Evolutionary conservation across 2,113 vertebrate genomes (phyloP).

Genomic region (Vulpes lagopus): DNA sequence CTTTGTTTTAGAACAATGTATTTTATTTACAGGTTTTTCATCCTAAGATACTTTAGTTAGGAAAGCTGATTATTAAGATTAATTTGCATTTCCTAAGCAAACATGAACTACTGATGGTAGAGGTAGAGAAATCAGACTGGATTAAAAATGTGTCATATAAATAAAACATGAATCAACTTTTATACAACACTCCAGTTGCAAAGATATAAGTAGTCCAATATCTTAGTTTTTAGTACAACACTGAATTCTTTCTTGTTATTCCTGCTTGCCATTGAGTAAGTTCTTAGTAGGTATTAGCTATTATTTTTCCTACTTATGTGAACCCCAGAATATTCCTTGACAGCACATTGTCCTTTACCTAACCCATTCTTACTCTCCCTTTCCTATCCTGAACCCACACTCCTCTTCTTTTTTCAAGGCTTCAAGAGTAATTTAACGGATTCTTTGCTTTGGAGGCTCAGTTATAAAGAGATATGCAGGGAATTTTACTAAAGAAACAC

Average conservation of each 20-base stretch:
- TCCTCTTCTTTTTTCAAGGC: neutral
- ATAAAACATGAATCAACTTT: neutral
- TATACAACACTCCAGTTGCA: neutral
- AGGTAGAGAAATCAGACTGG: neutral
- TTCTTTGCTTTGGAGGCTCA: neutral
- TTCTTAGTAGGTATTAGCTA: neutral
- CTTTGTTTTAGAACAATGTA: neutral
- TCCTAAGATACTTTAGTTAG: neutral
- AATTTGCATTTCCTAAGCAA: neutral
- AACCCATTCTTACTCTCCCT: neutral
- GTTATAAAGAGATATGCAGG: neutral
- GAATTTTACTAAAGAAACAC: neutral
- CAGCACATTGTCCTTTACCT: neutral
- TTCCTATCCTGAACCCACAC: neutral
- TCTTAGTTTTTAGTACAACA: neutral
- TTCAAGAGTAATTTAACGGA: neutral
- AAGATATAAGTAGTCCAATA: neutral
- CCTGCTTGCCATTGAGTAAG: neutral
- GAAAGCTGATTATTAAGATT: neutral
- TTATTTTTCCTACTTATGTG: neutral
- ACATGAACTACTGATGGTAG: neutral
- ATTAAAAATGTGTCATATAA: neutral
- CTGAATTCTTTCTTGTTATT: neutral
- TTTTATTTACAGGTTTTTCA: slow-evolving; percentile 1
- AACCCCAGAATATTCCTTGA: neutral